These are phyloP conservation scores for Psilopogon haemacephalus DNA, from an alignment of 2,113 vertebrate genomes.

Conservation along the genomic window DNA sequence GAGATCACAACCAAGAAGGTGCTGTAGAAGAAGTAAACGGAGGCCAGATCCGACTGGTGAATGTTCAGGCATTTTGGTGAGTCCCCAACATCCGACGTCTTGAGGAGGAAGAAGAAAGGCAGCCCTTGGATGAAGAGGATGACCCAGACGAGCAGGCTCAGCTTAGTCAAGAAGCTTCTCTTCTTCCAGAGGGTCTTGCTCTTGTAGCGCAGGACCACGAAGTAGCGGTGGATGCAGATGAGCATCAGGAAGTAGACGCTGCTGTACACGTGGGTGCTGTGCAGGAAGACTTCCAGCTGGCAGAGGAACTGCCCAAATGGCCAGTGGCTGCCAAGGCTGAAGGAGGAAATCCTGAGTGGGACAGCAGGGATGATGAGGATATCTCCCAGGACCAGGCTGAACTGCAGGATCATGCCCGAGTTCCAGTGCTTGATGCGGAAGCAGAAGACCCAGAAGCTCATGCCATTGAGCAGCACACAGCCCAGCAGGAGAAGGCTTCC, in stretches of 20 bases:
- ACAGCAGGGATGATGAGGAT: conserved; percentile 60
- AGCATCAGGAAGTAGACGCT: conserved; percentile 76
- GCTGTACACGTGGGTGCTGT: conserved; percentile 71
- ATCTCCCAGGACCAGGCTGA: conserved; percentile 75
- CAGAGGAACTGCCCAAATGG: conserved; percentile 70
- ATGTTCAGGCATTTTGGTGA: conserved; percentile 69
- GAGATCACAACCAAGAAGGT: conserved; percentile 31
- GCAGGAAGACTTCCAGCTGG: conserved; percentile 63
- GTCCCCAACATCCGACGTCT: conserved; percentile 28
- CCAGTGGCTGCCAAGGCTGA: conserved; percentile 59
- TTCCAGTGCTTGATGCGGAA: conserved; percentile 70
- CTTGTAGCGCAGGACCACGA: conserved; percentile 64
- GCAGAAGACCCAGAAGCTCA: conserved; percentile 76
- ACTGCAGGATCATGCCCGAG: conserved; percentile 72
- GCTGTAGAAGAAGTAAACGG: conserved; percentile 64
- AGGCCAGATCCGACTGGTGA: conserved; percentile 45
- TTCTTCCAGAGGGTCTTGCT: conserved; percentile 59
- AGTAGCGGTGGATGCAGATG: conserved; percentile 75
- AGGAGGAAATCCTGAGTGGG: conserved; percentile 66
- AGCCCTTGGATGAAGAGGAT: conserved; percentile 56
- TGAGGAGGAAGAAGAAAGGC: conserved; percentile 54
- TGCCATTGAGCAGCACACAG: conserved; percentile 69
- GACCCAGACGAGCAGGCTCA: conserved; percentile 67
- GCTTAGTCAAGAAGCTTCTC: conserved; percentile 64
- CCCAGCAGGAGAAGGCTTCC: conserved; percentile 68